Evolutionary conservation across 2,113 vertebrate species (phyloP), one percentile per base, ranked within the genome.

Genomic region (Tachuris rubrigastra): DNA sequence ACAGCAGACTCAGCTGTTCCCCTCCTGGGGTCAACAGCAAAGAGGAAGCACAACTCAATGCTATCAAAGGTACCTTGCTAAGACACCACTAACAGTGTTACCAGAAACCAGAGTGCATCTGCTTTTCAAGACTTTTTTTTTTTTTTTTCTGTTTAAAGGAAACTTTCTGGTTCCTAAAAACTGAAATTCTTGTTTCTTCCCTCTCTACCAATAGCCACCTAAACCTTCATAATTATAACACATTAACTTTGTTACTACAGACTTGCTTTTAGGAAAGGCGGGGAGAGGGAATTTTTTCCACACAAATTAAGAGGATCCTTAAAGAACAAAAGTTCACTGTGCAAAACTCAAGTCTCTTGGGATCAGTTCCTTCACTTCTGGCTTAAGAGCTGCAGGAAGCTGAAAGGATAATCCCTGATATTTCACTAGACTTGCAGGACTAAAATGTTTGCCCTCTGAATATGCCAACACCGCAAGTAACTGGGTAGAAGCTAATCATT

Each of bases 361-460:
- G 25, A 79, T 72, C 49, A 72, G 35, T 88, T 79, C 50, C n/a
- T 92, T 59, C 46, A 33, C 25, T 80, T 60, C 37, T 41, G 27
- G 15, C 21, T 68, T 62, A 83, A 58, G 56, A 78, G 53, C 67
- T 83, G 39, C 50, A 94, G 41, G 62, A 86, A 93, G 56, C 8
- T 15, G 37, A 73, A 93, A 66, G n/a, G 25, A 35, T 35, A 91
- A 91, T 79, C 78, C 63, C 46, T 85, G 46, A 65, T 76, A 62
- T 82, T 89, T 89, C 49, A 62, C 53, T 68, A n/a, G 19, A 59
- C 42, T 71, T 87, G 46, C 52, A 87, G 20, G 33, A 76, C 37
- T 56, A 65, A 63, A 94, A 69, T 25, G 33, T 82, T 87, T 96
- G 71, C 53, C 63, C 49, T 88, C 33, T 80, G 59, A 75, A 83